Percentiles rank a stretch among this genome's conserved stretches.
phyloP scores from a whole-genome alignment of 1,140 invertebrate species.

The Diachasmimorpha longicaudata region DNA sequence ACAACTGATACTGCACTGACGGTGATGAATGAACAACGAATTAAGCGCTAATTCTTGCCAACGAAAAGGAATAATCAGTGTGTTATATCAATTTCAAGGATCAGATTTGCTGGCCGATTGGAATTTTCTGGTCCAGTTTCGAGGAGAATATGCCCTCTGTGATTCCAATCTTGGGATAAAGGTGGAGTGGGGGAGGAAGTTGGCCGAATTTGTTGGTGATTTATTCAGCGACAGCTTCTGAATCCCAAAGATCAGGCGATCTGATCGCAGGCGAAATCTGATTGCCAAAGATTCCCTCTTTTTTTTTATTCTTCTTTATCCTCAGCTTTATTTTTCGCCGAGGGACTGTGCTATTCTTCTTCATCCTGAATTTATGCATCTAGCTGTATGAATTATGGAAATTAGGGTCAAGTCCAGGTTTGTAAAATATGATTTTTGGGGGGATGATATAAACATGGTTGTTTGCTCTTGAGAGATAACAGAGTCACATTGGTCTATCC shows the following conservation, averaged over 20 bases:
- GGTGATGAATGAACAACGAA: no score
- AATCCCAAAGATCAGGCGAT: background rate
- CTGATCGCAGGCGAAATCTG: background rate
- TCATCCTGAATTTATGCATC: background rate
- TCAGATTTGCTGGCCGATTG: background rate
- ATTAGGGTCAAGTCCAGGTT: background rate
- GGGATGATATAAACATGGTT: background rate
- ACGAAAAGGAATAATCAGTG: background rate
- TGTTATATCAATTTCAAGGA: background rate
- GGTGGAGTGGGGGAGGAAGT: no score
- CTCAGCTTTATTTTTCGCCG: no score
- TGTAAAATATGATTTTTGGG: background rate
- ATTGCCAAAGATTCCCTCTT: background rate
- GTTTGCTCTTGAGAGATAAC: slow-evolving; percentile 4
- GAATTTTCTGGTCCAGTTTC: background rate
- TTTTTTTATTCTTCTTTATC: background rate
- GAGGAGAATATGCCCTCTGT: background rate
- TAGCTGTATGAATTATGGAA: background rate
- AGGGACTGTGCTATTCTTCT: background rate
- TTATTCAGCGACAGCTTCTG: background rate
- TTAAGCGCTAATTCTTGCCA: background rate
- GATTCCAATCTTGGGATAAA: background rate
- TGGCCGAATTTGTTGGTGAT: background rate
- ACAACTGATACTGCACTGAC: no score
- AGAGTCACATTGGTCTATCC: background rate